Evolutionary conservation across 2,113 vertebrate genomes (phyloP), one percentile per base, ranked within the genome.

Genomic region (Xiphorhynchus elegans): DNA sequence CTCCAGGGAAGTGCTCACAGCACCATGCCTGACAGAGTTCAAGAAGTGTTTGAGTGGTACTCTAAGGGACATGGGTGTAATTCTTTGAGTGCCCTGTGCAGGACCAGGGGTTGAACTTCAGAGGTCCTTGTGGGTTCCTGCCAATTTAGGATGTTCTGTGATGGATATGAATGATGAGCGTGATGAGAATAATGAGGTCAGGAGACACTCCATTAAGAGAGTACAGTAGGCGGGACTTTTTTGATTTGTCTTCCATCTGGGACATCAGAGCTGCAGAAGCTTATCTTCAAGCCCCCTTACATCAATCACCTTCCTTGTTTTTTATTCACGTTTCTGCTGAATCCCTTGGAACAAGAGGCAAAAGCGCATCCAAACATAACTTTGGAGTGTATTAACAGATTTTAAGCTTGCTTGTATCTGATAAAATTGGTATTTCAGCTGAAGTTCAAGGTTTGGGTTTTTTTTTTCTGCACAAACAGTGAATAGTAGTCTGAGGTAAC

Each of bases 391-490:
- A 58, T n/a, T 56, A 55, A 9, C 40, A 53, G n/a, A 73, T 91
- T 82, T 84, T 49, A 73, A 53, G 14, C 56, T 46, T 86, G 6
- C 25, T 66, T 56, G 4, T 66, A n/a, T 24, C 17, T 62, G 14
- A 17, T 58, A 69, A 73, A 80, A 76, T 37, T n/a, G 76, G 3
- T 69, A 23, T 85, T 84, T 60, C 28, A 24, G 29, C 3, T 73
- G 8, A 81, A 77, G 25, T 69, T 74, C 20, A 25, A 18, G 10
- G 10, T 2, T 50, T 13, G 13, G 7, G 17, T 46, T 46, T 46
- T 17, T 78, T 59, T 74, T 81, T 37, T 1, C 18, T 16, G 74
- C 58, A 33, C 40, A 63, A 78, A 21, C 0, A 0, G 9, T 58
- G 23, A 70, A 21, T 6, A 47, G 4, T 31, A 63, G 15, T 46